Percentiles rank a stretch among this genome's conserved stretches.
Conservation (phyloP, 2,888 invertebrate species). For the Chloromyia formosa region DNA sequence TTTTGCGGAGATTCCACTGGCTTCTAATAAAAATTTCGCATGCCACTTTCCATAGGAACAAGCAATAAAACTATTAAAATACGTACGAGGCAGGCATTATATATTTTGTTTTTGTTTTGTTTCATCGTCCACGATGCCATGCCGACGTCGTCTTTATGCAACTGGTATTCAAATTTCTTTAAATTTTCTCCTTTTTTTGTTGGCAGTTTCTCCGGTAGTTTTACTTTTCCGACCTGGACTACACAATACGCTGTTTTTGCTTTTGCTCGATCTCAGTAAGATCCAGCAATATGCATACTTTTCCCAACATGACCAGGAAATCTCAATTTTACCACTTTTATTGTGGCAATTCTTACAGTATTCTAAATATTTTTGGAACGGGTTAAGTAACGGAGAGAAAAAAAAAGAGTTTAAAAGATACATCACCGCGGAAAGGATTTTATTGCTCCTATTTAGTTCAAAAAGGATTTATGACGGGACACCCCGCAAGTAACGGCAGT, state of each 20-base stretch:
- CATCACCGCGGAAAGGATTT: slow-evolving; percentile 10
- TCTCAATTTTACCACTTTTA: slow-evolving; percentile 35
- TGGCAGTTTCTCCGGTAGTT: background rate
- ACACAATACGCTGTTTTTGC: no score
- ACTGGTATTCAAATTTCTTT: slow-evolving; percentile 36
- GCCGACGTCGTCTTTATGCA: slow-evolving; percentile 4
- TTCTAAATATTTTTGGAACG: slow-evolving; percentile 31
- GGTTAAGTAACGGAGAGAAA: slow-evolving; percentile 1
- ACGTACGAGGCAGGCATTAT: background rate
- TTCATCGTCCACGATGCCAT: background rate
- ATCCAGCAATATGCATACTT: no score
- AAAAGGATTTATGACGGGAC: slow-evolving; percentile 24
- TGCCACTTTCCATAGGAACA: slow-evolving; percentile 37
- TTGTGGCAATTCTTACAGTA: slow-evolving; percentile 26
- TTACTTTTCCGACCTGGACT: no score
- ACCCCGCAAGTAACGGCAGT: background rate
- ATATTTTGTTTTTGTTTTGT: slow-evolving; percentile 25
- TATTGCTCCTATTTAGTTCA: background rate
- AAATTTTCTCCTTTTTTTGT: background rate
- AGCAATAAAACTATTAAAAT: slow-evolving; percentile 41
- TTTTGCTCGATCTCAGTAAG: no score
- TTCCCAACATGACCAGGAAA: slow-evolving; percentile 11
- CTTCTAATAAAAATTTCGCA: slow-evolving; percentile 40
- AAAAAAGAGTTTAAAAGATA: background rate
- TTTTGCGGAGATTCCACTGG: slow-evolving; percentile 15